Evolutionary conservation across 2,888 invertebrate species (phyloP).

Genomic region (Temnothorax unifasciatus): DNA sequence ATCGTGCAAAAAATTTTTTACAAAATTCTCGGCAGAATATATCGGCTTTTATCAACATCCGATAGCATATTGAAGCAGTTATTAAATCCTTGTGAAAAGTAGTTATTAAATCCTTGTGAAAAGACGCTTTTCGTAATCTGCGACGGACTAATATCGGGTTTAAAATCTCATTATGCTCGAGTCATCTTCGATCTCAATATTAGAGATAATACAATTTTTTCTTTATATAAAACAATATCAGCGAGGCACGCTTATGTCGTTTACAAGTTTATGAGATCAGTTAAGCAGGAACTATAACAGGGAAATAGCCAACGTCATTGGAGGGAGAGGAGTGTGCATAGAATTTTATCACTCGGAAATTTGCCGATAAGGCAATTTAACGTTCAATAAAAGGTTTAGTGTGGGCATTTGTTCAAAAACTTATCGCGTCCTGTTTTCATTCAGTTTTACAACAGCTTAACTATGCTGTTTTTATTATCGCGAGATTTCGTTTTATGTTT

Average conservation of each 20-base stretch:
- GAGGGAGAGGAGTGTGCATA: neutral
- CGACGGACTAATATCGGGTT: neutral
- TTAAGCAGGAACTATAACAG: conserved; percentile 6
- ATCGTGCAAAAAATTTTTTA: neutral
- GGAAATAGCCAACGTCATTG: neutral
- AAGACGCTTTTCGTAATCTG: neutral
- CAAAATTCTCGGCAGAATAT: neutral
- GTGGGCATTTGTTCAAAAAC: conserved; percentile 1
- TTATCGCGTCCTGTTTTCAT: neutral
- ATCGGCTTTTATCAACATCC: neutral
- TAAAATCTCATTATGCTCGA: neutral
- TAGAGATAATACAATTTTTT: conserved; percentile 16
- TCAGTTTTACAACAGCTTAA: neutral
- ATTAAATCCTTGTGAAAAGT: neutral
- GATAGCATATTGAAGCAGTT: neutral
- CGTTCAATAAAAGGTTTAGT: conserved; percentile 37
- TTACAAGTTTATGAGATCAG: conserved; percentile 25
- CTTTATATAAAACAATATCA: conserved; percentile 37
- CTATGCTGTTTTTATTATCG: neutral
- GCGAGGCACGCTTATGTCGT: neutral
- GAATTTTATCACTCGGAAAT: conserved; percentile 40
- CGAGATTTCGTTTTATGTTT: neutral
- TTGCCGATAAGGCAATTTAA: conserved; percentile 37
- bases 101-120: conserved; percentile 2
- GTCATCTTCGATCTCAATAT: neutral